Base-by-base conservation (phyloP, 2,797 vertebrate species). In the Brachyalestes nurse region DNA sequence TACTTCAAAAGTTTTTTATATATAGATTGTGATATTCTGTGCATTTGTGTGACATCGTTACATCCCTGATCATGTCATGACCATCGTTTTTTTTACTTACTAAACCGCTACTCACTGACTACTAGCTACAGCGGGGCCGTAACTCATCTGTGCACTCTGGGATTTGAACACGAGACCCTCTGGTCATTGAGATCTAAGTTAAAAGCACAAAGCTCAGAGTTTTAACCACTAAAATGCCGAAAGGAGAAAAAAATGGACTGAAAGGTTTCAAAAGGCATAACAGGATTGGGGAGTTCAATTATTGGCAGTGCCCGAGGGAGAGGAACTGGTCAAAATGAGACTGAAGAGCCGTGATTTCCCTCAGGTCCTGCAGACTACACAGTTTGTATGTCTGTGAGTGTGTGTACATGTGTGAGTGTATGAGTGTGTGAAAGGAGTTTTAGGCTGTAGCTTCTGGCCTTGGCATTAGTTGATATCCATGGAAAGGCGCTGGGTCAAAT, bases 251-350 rank as follows among this genome's bases (percentile, higher is more conserved):
- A 77, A 69, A 65, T 38, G n/a, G 47, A 74, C 47, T 55, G 42
- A 75, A 82, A 73, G 69, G 65, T n/a, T 60, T 76, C 40, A 78
- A 82, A 86, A 83, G 51, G 78, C 70, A 42, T 79, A 76, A 84
- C 80, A 85, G 81, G 83, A 83, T 76, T 85, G 85, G 69, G 71
- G 82, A 85, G 72, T 80, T 69, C 75, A 85, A 85, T 88, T 86
- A 84, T 69, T 55, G 70, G 25, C 14, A 61, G 79, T 53, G 53
- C 77, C 23, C 80, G 62, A 66, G 74, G 72, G 70, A 42, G 72
- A 5, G 25, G 42, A 38, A 45, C 73, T 72, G 73, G 72, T 75
- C 64, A 75, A 79, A 84, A 83, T 75, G 82, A 77, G 78, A 72
- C 80, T 72, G 65, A 82, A 75, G 77, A 57, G 72, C 42, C 25